These are phyloP conservation scores for Larimichthys crocea DNA, from an alignment of 2,113 vertebrate species.

Conservation along the genomic window DNA sequence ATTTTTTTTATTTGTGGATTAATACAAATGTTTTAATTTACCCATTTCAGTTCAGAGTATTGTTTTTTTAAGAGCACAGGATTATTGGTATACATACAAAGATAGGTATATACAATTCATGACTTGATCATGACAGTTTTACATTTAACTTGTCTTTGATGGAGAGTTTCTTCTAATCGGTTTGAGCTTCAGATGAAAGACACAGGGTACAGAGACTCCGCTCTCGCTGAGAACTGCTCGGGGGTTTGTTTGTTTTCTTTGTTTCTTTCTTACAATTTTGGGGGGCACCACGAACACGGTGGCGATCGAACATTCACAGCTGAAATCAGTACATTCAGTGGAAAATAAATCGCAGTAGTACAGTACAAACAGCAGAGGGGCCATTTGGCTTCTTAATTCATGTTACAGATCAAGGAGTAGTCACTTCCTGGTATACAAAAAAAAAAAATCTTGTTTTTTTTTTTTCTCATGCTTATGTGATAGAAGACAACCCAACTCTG, in stretches of 20 bases:
- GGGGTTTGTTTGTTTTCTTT: background rate
- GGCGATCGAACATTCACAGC: constrained; percentile 61
- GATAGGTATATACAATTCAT: constrained; percentile 81
- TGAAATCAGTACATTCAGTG: constrained; percentile 71
- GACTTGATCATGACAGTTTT: constrained; percentile 75
- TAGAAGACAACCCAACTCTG: constrained; percentile 50
- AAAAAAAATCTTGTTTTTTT: background rate
- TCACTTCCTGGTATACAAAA: constrained; percentile 23
- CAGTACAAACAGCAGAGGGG: constrained; percentile 67
- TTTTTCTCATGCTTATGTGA: constrained; percentile 61
- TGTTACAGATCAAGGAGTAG: constrained; percentile 55
- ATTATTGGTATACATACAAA: constrained; percentile 84
- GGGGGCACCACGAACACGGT: constrained; percentile 43
- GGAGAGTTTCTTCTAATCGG: constrained; percentile 63
- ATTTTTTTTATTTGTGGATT: constrained; percentile 78
- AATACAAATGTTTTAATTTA: constrained; percentile 82
- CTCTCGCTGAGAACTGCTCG: constrained; percentile 43
- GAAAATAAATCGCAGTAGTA: constrained; percentile 69
- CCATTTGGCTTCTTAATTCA: constrained; percentile 49
- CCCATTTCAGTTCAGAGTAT: constrained; percentile 78
- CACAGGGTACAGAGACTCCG: constrained; percentile 49
- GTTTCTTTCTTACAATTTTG: constrained; percentile 55
- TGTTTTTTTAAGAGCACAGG: constrained; percentile 81
- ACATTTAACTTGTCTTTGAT: constrained; percentile 71
- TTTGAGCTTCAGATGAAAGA: constrained; percentile 66